Conservation (phyloP, 2,888 invertebrate genomes). For the Meta bourneti region DNA sequence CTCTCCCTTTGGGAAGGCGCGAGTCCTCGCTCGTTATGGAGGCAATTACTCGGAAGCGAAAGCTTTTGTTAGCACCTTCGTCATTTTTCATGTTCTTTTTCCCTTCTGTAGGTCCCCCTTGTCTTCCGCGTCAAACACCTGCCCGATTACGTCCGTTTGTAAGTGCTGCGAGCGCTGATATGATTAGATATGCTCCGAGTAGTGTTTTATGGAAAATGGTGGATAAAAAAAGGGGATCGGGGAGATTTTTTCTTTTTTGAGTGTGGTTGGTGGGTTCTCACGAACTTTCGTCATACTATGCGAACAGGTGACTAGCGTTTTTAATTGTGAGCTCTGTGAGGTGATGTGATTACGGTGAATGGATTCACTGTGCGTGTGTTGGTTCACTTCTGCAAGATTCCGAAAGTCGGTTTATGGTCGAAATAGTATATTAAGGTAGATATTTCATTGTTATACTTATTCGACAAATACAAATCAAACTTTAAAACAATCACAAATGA, state of each 20-base stretch:
- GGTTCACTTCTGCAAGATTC: not conserved
- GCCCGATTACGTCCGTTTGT: slow-evolving; percentile 12
- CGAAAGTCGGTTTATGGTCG: not conserved
- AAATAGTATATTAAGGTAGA: not conserved
- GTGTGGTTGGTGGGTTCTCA: not conserved
- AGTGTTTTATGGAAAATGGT: not conserved
- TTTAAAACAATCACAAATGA: no score
- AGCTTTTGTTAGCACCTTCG: slow-evolving; percentile 47
- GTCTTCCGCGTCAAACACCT: slow-evolving; percentile 38
- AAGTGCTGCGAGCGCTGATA: slow-evolving; percentile 11
- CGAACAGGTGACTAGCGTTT: not conserved
- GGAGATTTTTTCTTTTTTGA: not conserved
- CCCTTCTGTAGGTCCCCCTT: not conserved
- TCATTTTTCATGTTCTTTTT: slow-evolving; percentile 57
- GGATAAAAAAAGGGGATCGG: not conserved
- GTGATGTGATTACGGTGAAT: not conserved
- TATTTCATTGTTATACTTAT: no score
- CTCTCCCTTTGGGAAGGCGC: slow-evolving; percentile 23
- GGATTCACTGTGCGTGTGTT: not conserved
- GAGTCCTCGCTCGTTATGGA: slow-evolving; percentile 23
- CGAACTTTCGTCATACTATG: not conserved
- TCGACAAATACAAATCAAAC: no score
- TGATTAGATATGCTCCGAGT: slow-evolving; percentile 20
- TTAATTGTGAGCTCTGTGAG: not conserved
- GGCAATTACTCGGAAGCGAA: slow-evolving; percentile 60